Conservation (phyloP, 64 coral and sea anemone species). For the Hydrozoanthus tunicans region DNA sequence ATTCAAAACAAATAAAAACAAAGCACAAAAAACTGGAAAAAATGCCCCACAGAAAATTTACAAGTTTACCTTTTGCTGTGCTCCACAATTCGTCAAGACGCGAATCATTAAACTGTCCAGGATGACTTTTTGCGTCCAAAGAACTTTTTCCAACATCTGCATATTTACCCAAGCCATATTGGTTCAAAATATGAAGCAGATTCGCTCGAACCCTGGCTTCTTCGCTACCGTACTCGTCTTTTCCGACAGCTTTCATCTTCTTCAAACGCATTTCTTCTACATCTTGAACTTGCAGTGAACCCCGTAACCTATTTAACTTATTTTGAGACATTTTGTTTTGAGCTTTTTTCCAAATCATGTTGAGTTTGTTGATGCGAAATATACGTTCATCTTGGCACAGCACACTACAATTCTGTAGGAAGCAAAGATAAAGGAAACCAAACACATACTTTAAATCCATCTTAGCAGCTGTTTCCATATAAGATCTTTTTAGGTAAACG, state of each 20-base stretch:
- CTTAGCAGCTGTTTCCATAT: neutral
- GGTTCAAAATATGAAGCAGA: constrained; percentile 66
- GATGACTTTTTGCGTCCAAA: neutral
- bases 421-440: constrained; percentile 12
- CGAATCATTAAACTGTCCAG: constrained; percentile 52
- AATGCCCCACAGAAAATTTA: neutral
- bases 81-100: constrained; percentile 38
- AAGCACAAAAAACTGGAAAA: too few species aligned
- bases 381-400: constrained; percentile 39
- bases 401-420: neutral
- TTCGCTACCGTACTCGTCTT: constrained; percentile 70
- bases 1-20: too few species aligned
- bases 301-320: constrained; percentile 66
- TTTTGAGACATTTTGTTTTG: constrained; percentile 82
- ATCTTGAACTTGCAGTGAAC: constrained; percentile 63
- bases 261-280: constrained; percentile 75
- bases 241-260: constrained; percentile 69
- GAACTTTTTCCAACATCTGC: constrained; percentile 34
- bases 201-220: constrained; percentile 56
- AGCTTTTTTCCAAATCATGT: constrained; percentile 80
- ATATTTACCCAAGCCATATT: constrained; percentile 51
- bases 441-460: neutral
- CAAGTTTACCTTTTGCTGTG: constrained; percentile 29
- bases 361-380: constrained; percentile 82
- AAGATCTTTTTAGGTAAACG: too few species aligned